Conservation (phyloP, 2,888 invertebrate species). For the Hetaerina titia region DNA sequence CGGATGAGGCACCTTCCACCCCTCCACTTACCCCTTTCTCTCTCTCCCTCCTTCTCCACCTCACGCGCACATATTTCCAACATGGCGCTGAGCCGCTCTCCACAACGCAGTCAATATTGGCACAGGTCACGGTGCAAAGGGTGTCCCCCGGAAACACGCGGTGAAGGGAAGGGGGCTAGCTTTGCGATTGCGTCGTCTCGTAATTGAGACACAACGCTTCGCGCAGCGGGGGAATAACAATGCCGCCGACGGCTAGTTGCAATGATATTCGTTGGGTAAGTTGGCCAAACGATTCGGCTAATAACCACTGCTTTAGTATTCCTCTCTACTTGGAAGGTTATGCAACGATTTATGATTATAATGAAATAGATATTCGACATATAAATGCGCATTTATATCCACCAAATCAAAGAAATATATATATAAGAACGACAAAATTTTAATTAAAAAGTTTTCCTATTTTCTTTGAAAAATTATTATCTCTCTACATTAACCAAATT, state of each 20-base stretch:
- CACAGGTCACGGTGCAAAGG: constrained; percentile 17
- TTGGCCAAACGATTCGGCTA: too few relatives aligned
- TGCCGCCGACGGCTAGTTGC: background rate
- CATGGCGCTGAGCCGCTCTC: background rate
- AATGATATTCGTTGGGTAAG: background rate
- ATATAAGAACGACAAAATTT: too few relatives aligned
- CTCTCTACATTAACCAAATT: too few relatives aligned
- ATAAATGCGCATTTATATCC: too few relatives aligned
- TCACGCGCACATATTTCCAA: background rate
- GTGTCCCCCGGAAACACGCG: background rate
- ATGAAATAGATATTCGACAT: too few relatives aligned
- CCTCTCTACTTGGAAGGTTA: too few relatives aligned
- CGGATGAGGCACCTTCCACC: background rate
- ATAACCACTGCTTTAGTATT: too few relatives aligned
- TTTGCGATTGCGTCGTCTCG: background rate
- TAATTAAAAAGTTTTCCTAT: too few relatives aligned
- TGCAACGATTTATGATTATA: too few relatives aligned
- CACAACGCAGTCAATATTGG: background rate
- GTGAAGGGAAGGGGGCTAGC: background rate
- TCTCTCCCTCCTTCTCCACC: background rate
- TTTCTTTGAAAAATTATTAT: too few relatives aligned
- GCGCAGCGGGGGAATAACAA: background rate
- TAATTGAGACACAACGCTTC: background rate
- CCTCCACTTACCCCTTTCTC: background rate
- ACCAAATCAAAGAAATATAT: too few relatives aligned